These are phyloP conservation scores for Lysandra coridon DNA, from an alignment of 2,888 invertebrate genomes.

Conservation along the genomic window DNA sequence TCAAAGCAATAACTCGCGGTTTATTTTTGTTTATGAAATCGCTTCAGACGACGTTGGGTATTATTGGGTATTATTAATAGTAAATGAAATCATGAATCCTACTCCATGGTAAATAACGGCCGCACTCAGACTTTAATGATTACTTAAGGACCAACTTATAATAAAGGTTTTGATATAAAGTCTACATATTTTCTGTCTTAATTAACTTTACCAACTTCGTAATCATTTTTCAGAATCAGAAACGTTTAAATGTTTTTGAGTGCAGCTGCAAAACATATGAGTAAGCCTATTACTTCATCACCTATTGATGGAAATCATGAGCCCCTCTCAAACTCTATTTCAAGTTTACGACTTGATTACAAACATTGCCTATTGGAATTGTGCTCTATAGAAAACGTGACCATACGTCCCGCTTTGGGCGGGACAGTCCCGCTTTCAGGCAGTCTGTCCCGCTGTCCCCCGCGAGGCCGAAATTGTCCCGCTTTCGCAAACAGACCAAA, in stretches of 20 bases:
- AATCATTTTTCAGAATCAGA: too few relatives aligned
- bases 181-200: too few relatives aligned
- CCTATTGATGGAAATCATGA: not conserved
- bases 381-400: not conserved
- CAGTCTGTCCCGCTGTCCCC: too few relatives aligned
- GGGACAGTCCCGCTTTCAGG: too few relatives aligned
- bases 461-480: too few relatives aligned
- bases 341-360: not conserved
- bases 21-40: constrained; percentile 8
- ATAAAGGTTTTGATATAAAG: not conserved
- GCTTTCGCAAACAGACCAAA: too few relatives aligned
- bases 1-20: constrained; percentile 10
- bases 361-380: not conserved
- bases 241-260: too few relatives aligned
- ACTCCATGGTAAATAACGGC: too few relatives aligned
- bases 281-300: not conserved
- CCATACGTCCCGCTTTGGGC: too few relatives aligned
- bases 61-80: not conserved
- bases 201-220: too few relatives aligned
- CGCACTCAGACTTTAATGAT: not conserved
- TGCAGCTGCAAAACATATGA: too few relatives aligned
- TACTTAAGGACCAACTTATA: not conserved
- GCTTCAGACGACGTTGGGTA: not conserved
- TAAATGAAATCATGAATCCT: not conserved
- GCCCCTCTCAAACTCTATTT: not conserved